Base-by-base conservation (phyloP, 1,140 invertebrate species). In the Mycetomoellerius zeteki region DNA sequence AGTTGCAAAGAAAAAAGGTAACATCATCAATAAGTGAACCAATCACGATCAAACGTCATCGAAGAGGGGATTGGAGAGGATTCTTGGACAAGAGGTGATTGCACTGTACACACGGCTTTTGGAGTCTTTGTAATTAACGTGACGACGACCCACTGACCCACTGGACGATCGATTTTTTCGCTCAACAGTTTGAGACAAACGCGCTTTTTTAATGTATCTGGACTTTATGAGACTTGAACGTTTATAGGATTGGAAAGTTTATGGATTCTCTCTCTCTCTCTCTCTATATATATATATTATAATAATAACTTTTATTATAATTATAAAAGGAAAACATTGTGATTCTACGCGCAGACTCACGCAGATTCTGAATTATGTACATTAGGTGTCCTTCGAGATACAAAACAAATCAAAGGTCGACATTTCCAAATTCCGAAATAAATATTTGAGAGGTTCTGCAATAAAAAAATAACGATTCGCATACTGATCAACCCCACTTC, bases 71-170 rank as follows among this genome's bases (percentile, higher is more conserved):
- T 87, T 88, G 89, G 85, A 89, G 52, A 85, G 43, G 30, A 72
- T 90, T 43, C 65, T 56, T 54, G 62, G 54, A 73, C 60, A 65
- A 65, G 72, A 84, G 72, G 71, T 65, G 87, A 89, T 89, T 76
- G 60, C 84, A 73, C 87, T 80, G 65, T 78, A 69, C 58, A 72
- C 33, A 12, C 27, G 50, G 54, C 86, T 56, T 87, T 87, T 93
- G 91, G 86, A 93, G 92, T 94, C 91, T 90, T 86, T 82, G 92
- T 94, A 94, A 94, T 94, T 94, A 94, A 93, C 88, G 86, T 88
- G 88, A 86, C 91, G 88, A 90, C 91, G 93, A 94, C 94, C 94
- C 82, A 94, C 93, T 94, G 90, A 94, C 94, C 93, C 89, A 94
- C 93, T 93, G 89, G 80, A 90, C 88, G 88, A 72, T 88, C 88